Evolutionary conservation across 2,888 invertebrate species (phyloP).

Genomic region (Caenorhabditis sp.): DNA sequence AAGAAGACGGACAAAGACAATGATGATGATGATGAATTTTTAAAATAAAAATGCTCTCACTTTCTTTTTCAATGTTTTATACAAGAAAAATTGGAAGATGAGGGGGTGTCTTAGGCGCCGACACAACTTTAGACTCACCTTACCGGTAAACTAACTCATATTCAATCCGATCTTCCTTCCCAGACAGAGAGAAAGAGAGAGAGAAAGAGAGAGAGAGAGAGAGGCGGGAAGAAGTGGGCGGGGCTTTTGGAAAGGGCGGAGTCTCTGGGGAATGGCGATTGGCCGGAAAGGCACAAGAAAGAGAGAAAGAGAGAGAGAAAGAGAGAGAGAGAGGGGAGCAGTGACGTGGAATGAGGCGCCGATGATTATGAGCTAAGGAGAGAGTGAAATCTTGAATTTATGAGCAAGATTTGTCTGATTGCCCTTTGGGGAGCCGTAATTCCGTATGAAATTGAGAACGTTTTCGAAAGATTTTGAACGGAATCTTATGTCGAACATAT

Average conservation of each 20-base stretch:
- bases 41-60: background rate
- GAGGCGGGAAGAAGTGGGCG: background rate
- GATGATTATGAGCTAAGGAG: too few relatives aligned
- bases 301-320: background rate
- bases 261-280: background rate
- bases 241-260: background rate
- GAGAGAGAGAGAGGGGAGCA: background rate
- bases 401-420: too few relatives aligned
- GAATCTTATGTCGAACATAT: too few relatives aligned
- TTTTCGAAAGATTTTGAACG: too few relatives aligned
- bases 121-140: too few relatives aligned
- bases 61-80: background rate
- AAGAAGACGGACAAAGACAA: constrained; percentile 12
- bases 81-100: too few relatives aligned
- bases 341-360: background rate
- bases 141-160: too few relatives aligned
- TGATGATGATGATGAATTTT: background rate
- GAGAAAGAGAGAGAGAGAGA: background rate
- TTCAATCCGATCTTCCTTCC: background rate
- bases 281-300: background rate
- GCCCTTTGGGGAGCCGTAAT: too few relatives aligned
- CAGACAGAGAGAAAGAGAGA: background rate
- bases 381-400: too few relatives aligned
- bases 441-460: too few relatives aligned
- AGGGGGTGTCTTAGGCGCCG: too few relatives aligned